phyloP scores from a whole-genome alignment of 2,113 vertebrate genomes.

The Nothobranchius kuhntae region DNA sequence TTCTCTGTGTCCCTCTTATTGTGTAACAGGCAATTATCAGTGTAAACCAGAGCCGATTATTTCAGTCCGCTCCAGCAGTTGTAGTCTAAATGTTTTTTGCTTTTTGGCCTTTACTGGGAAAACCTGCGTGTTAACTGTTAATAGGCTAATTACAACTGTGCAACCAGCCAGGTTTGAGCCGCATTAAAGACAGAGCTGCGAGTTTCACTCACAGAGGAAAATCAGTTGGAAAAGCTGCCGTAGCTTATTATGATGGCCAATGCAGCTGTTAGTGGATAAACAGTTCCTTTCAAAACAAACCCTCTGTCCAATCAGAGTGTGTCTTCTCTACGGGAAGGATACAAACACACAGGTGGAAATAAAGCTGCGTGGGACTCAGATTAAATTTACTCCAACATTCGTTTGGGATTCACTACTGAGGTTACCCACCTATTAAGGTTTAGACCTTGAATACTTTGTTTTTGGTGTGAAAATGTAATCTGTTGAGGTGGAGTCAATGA shows the following conservation, averaged over 20 bases:
- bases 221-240: constrained; percentile 21
- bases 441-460: not conserved
- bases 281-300: constrained; percentile 31
- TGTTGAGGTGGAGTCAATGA: too few species aligned
- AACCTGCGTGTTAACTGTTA: constrained; percentile 48
- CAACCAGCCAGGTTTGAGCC: constrained; percentile 37
- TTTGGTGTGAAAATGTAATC: too few species aligned
- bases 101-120: constrained; percentile 32
- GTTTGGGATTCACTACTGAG: not conserved
- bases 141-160: constrained; percentile 57
- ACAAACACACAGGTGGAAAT: constrained; percentile 3
- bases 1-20: constrained; percentile 40
- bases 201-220: constrained; percentile 3
- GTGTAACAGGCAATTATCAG: constrained; percentile 68
- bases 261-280: constrained; percentile 31
- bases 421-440: not conserved
- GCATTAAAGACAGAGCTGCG: constrained; percentile 30
- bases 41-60: constrained; percentile 53
- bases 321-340: constrained; percentile 2
- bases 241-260: constrained; percentile 37
- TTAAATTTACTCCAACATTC: not conserved
- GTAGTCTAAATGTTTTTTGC: constrained; percentile 35
- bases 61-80: constrained; percentile 21
- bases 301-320: constrained; percentile 15
- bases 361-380: constrained; percentile 1